Evolutionary conservation across 2,797 vertebrate genomes (phyloP).

Genomic region (Hemibagrus guttatus): DNA sequence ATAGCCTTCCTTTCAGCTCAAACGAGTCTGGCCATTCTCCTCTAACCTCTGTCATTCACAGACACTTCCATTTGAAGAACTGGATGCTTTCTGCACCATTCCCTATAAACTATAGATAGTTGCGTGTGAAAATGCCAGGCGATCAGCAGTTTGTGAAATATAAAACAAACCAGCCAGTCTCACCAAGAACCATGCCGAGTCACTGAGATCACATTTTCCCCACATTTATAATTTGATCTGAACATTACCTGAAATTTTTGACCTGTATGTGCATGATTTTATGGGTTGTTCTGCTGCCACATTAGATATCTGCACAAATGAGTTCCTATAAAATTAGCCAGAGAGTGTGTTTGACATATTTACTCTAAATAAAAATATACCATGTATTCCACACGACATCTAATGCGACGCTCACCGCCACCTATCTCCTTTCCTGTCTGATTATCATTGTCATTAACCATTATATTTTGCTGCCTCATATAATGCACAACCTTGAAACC

Average conservation of each 20-base stretch:
- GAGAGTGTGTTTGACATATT: neutral
- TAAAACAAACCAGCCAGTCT: neutral
- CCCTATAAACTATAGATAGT: neutral
- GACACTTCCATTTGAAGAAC: no score
- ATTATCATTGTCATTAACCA: conserved; percentile 14
- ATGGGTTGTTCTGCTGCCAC: neutral
- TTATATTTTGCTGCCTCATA: conserved; percentile 14
- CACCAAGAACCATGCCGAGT: neutral
- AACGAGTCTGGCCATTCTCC: neutral
- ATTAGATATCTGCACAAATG: neutral
- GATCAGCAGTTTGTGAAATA: neutral
- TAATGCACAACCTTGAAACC: conserved; percentile 32
- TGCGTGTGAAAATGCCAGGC: neutral
- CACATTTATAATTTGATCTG: neutral
- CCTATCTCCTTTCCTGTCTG: neutral
- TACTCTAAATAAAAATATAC: neutral
- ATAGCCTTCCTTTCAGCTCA: neutral
- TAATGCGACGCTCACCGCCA: neutral
- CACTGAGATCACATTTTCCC: neutral
- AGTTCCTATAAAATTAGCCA: neutral
- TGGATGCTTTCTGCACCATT: neutral
- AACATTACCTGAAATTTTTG: neutral
- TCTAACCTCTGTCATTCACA: neutral
- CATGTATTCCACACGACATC: neutral
- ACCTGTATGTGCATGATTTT: neutral